These are phyloP conservation scores for Macroramphosus scolopax DNA, from an alignment of 2,797 vertebrate species.

Conservation along the genomic window DNA sequence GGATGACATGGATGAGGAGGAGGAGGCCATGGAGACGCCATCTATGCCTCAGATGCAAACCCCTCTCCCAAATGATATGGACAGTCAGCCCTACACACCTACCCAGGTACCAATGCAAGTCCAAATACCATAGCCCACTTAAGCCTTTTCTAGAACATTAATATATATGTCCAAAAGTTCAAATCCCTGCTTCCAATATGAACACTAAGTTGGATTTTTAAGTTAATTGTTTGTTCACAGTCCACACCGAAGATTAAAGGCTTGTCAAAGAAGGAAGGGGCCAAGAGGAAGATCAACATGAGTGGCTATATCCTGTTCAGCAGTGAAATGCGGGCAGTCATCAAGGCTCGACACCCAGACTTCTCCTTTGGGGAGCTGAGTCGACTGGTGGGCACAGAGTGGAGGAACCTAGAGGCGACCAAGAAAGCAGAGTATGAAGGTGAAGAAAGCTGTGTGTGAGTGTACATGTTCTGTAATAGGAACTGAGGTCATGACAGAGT, in stretches of 20 bases:
- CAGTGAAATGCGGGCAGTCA: constrained; percentile 98
- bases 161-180: too few species aligned
- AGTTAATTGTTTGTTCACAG: constrained; percentile 65
- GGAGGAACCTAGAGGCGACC: constrained; percentile 93
- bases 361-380: constrained; percentile 98
- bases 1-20: constrained; percentile 94
- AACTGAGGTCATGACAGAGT: constrained; percentile 11
- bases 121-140: neutral
- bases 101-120: constrained; percentile 80
- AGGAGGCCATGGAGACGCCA: constrained; percentile 84
- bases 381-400: constrained; percentile 96
- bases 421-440: constrained; percentile 99
- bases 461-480: neutral
- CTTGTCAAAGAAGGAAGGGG: constrained; percentile 93
- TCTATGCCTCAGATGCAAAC: constrained; percentile 91
- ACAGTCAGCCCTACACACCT: constrained; percentile 89
- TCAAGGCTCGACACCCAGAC: constrained; percentile 97
- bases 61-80: constrained; percentile 85
- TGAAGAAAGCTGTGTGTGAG: too few species aligned
- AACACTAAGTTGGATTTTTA: neutral
- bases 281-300: constrained; percentile 99
- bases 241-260: constrained; percentile 94
- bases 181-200: neutral
- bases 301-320: constrained; percentile 99
- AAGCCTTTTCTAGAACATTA: too few species aligned